These are phyloP conservation scores for Cephus cinctus DNA, from an alignment of 1,140 invertebrate genomes.

Conservation along the genomic window DNA sequence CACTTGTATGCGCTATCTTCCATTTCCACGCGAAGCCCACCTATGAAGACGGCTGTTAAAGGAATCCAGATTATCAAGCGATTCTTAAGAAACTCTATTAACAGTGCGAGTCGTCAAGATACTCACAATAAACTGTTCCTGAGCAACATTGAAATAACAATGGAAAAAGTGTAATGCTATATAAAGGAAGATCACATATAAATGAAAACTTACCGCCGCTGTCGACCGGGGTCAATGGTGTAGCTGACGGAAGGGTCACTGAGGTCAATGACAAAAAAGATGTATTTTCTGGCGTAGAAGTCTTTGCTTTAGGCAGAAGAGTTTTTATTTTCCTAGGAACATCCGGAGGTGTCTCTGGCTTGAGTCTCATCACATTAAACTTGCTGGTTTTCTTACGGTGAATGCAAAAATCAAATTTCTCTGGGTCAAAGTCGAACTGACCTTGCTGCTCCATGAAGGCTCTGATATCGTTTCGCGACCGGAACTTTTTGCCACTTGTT, in stretches of 20 bases:
- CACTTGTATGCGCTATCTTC: conserved; percentile 75
- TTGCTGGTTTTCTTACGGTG: conserved; percentile 42
- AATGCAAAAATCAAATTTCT: conserved; percentile 55
- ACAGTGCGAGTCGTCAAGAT: conserved; percentile 1
- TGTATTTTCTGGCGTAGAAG: conserved; percentile 18
- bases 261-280: conserved; percentile 8
- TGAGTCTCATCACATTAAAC: conserved; percentile 16
- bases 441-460: conserved; percentile 48
- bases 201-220: conserved; percentile 31
- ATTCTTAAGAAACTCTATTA: background rate
- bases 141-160: conserved; percentile 22
- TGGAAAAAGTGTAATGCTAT: conserved; percentile 5
- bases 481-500: conserved; percentile 51
- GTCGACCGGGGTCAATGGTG: conserved; percentile 28
- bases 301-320: conserved; percentile 45
- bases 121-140: conserved; percentile 45
- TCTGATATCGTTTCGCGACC: conserved; percentile 52
- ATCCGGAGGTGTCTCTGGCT: conserved; percentile 29
- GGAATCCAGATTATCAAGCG: background rate
- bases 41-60: conserved; percentile 60
- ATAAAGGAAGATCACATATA: conserved; percentile 10
- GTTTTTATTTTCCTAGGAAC: conserved; percentile 48
- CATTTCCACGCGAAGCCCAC: conserved; percentile 67
- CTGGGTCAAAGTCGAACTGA: conserved; percentile 43
- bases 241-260: conserved; percentile 10